phyloP scores from a whole-genome alignment of 2,113 vertebrate genomes.

The Microcebus murinus region DNA sequence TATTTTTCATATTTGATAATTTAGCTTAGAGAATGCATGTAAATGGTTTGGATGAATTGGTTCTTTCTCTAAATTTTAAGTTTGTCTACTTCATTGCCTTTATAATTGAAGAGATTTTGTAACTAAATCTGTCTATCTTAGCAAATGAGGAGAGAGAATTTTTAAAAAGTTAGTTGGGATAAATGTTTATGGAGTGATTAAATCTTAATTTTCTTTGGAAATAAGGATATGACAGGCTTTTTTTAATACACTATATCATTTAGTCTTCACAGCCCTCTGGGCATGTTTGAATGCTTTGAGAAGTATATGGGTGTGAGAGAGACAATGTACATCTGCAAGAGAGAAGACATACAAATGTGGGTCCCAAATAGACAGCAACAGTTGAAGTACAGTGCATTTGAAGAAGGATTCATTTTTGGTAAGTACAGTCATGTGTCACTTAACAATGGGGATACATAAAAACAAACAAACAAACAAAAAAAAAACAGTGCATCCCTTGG shows the following conservation, averaged over 20 bases:
- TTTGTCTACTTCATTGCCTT: neutral
- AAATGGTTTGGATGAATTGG: neutral
- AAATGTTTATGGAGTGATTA: neutral
- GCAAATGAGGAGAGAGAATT: neutral
- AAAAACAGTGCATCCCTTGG: neutral
- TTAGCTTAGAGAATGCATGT: neutral
- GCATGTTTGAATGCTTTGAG: neutral
- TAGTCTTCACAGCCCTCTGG: neutral
- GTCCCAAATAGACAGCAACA: neutral
- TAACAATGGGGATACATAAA: neutral
- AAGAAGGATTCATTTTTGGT: neutral
- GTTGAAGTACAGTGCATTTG: rapidly evolving
- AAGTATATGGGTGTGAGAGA: neutral
- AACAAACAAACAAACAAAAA: too few species aligned
- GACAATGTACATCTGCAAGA: neutral
- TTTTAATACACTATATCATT: neutral
- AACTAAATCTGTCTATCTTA: neutral
- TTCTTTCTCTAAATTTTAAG: neutral
- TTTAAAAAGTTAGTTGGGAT: neutral
- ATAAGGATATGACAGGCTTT: neutral
- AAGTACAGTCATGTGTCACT: neutral
- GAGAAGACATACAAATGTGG: neutral
- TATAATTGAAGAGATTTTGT: neutral
- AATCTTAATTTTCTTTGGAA: neutral
- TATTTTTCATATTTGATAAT: neutral